Evolutionary conservation across 2,888 invertebrate genomes (phyloP).

Genomic region (Heliconius cydno): DNA sequence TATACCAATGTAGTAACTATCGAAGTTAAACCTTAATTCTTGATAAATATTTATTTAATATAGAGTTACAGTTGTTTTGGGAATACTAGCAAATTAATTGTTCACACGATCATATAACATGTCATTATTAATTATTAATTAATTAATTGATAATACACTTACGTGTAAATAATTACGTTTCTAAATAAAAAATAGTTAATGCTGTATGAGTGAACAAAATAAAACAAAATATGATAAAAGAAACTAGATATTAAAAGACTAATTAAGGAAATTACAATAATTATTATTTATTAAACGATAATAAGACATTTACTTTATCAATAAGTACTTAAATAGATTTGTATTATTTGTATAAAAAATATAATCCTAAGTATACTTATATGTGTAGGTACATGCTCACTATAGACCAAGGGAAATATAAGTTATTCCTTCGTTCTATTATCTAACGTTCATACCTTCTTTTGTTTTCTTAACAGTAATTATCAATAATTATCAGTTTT

Average conservation of each 20-base stretch:
- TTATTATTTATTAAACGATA: not conserved
- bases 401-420: too few relatives aligned
- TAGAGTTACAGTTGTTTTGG: not conserved
- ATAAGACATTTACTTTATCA: not conserved
- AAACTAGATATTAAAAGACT: slow-evolving; percentile 3
- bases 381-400: too few relatives aligned
- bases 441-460: too few relatives aligned
- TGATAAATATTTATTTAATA: too few relatives aligned
- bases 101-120: not conserved
- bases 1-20: not conserved
- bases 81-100: not conserved
- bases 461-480: too few relatives aligned
- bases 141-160: not conserved
- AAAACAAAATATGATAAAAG: not conserved
- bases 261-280: not conserved
- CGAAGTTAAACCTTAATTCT: not conserved
- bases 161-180: not conserved
- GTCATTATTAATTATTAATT: not conserved
- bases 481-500: too few relatives aligned
- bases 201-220: not conserved
- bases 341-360: too few relatives aligned
- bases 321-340: not conserved
- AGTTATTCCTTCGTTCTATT: too few relatives aligned
- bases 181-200: not conserved
- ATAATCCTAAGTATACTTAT: too few relatives aligned